Conservation (phyloP, 2,797 vertebrate genomes). For the Notolabrus celidotus region DNA sequence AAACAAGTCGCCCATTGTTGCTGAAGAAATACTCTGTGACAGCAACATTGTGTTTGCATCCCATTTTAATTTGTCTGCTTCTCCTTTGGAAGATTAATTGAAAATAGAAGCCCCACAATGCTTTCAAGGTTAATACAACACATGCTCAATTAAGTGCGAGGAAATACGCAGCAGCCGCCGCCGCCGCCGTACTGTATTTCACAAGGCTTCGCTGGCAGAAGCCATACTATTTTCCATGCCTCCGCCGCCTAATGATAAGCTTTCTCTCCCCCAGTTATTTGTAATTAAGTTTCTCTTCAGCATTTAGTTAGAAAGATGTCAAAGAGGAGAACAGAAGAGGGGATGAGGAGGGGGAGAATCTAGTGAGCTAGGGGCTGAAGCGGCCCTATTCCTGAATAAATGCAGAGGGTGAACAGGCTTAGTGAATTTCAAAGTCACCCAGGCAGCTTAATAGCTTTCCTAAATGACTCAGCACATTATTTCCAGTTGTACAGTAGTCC, state of each 20-base stretch:
- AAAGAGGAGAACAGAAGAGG: constrained; percentile 54
- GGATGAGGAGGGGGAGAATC: not conserved
- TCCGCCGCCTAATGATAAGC: constrained; percentile 68
- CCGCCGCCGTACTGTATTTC: constrained; percentile 60
- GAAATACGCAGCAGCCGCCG: constrained; percentile 39
- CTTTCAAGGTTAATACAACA: constrained; percentile 78
- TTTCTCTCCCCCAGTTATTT: constrained; percentile 66
- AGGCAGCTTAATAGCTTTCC: constrained; percentile 79
- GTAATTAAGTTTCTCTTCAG: constrained; percentile 75
- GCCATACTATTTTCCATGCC: constrained; percentile 49
- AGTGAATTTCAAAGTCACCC: constrained; percentile 83
- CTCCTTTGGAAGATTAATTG: constrained; percentile 70
- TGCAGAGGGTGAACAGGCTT: constrained; percentile 73
- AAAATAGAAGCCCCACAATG: constrained; percentile 68
- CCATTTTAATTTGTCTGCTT: constrained; percentile 63
- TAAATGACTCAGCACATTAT: constrained; percentile 84
- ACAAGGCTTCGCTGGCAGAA: constrained; percentile 52
- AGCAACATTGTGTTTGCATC: constrained; percentile 59
- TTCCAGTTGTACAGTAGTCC: constrained; percentile 80
- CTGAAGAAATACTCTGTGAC: constrained; percentile 49
- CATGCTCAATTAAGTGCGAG: constrained; percentile 75
- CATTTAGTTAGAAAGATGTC: constrained; percentile 70
- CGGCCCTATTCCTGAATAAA: constrained; percentile 73
- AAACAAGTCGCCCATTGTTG: constrained; percentile 37
- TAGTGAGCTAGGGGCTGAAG: constrained; percentile 49